These are phyloP conservation scores for Nysson spinosus DNA, from an alignment of 2,888 invertebrate species.

Conservation along the genomic window DNA sequence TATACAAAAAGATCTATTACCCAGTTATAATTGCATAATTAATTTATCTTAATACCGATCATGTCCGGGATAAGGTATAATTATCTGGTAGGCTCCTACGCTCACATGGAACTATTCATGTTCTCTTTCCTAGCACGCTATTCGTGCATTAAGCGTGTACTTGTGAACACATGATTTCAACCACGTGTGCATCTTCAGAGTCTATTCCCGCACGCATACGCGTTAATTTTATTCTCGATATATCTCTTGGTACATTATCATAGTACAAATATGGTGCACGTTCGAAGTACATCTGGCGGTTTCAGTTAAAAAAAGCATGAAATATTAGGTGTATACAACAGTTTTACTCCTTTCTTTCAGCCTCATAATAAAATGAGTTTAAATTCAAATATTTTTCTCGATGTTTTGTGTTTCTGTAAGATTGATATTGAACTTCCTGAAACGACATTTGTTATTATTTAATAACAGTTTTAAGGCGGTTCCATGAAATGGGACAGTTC, in stretches of 20 bases:
- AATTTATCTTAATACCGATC: slow-evolving; percentile 13
- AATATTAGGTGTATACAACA: no score
- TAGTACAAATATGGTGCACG: no score
- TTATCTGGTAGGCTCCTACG: not conserved
- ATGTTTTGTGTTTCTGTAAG: no score
- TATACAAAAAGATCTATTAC: not conserved
- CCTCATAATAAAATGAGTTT: no score
- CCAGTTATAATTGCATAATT: not conserved
- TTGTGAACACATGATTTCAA: slow-evolving; percentile 31
- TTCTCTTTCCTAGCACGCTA: slow-evolving; percentile 41
- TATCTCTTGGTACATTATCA: not conserved
- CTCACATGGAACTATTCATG: slow-evolving; percentile 16
- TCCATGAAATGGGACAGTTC: no score
- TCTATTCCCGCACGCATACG: slow-evolving; percentile 9
- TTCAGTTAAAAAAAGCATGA: no score
- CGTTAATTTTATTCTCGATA: slow-evolving; percentile 16
- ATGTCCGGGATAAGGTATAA: slow-evolving; percentile 3
- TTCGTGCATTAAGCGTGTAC: slow-evolving; percentile 47
- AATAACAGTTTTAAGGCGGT: no score
- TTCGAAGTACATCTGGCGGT: no score
- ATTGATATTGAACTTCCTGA: no score
- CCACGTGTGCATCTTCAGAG: slow-evolving; percentile 20
- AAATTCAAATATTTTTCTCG: no score
- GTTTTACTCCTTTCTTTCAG: no score
- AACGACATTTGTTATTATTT: no score